Evolutionary conservation across 2,888 invertebrate genomes (phyloP), one percentile per base, ranked within the genome.

Genomic region (Molorchus minor): DNA sequence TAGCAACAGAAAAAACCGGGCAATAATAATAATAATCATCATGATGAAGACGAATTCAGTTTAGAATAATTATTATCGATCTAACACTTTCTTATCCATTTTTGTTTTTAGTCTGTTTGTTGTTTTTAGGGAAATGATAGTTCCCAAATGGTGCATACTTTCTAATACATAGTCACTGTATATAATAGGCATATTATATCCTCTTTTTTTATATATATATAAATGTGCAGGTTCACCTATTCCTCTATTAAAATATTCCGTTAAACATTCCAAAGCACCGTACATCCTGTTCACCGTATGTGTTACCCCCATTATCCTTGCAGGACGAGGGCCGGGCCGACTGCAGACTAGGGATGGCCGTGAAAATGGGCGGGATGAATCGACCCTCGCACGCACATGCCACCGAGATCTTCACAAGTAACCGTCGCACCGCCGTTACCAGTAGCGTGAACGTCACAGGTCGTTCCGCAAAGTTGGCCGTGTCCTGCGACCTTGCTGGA

Each of bases 341-440:
- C 68, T 67, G 67, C 33, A 55, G 55, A 45, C 58, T 56, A 60
- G 53, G 29, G 19, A 63, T 64, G 67, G 67, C 62, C 59, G 49
- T 49, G 44, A 65, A 69, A 69, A 67, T 67, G 70, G 71, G 71
- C 72, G 70, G 71, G 68, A 61, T 64, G 62, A 58, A 57, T 63
- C 66, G 69, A 64, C 73, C 71, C 69, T 70, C 67, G 56, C 68
- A 66, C 71, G 74, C 73, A 71, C 70, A 64, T 61, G 69, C 65
- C 58, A 41, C 33, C 44, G 62, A 65, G 64, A 60, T 56, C 58
- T 58, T 58, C 65, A 62, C 62, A 62, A 65, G 63, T 64, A 64
- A 60, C 65, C 60, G 68, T 60, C 63, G 64, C 62, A 56, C 57
- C 64, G 62, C 64, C 58, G 59, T 53, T 64, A 54, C 62, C 65